Percentiles rank a stretch among this genome's conserved stretches.
These are phyloP conservation scores for Pygoscelis antarcticus DNA, from an alignment of 2,113 vertebrate genomes.

Conservation along the genomic window DNA sequence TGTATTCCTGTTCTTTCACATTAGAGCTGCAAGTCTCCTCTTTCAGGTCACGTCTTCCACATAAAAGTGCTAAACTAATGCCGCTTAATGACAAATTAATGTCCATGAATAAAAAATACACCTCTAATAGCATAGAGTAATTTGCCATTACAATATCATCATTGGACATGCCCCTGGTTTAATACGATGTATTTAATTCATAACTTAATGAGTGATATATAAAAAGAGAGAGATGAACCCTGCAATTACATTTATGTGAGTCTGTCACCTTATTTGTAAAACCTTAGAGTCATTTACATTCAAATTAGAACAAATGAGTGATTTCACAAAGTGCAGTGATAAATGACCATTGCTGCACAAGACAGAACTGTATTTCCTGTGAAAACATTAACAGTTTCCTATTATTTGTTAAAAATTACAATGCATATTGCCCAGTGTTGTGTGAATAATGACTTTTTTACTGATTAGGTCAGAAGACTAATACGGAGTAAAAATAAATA, in stretches of 20 bases:
- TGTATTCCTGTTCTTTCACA: conserved; percentile 57
- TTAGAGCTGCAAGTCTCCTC: conserved; percentile 71
- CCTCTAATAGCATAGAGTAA: conserved; percentile 88
- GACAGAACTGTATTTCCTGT: conserved; percentile 81
- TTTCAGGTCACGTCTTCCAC: conserved; percentile 86
- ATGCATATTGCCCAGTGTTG: conserved; percentile 83
- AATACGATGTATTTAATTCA: conserved; percentile 92
- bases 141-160: conserved; percentile 92
- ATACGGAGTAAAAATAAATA: conserved; percentile 84
- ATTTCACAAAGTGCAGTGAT: conserved; percentile 87
- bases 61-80: conserved; percentile 90
- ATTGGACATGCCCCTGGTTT: conserved; percentile 91
- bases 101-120: conserved; percentile 91
- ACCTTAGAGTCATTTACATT: conserved; percentile 91
- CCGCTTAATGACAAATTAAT: conserved; percentile 90
- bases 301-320: conserved; percentile 90
- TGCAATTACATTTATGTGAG: conserved; percentile 90
- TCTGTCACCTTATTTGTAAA: conserved; percentile 92
- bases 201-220: conserved; percentile 91
- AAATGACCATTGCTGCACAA: conserved; percentile 81
- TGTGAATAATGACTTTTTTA: conserved; percentile 87
- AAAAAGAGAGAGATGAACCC: conserved; percentile 89
- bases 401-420: conserved; percentile 88
- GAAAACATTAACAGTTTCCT: conserved; percentile 82
- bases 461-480: conserved; percentile 85